Percentiles rank a stretch among this genome's conserved stretches.
Evolutionary conservation across 2,797 vertebrate species (phyloP).

Genomic region (Cuniculus paca): DNA sequence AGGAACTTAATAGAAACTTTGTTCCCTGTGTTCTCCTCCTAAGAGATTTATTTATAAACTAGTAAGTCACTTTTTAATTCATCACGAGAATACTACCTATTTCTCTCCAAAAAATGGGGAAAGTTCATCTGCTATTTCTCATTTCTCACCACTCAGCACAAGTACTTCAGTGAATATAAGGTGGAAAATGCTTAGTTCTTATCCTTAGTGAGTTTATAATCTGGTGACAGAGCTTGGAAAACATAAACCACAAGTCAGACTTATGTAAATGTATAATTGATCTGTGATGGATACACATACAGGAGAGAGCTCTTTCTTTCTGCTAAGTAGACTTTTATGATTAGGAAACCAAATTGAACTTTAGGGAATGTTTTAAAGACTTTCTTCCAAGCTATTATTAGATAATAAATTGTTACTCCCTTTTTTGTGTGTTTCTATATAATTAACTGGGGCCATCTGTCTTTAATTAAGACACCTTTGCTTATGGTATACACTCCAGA

Average conservation of each 20-base stretch:
- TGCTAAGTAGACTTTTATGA: not conserved
- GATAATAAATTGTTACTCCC: not conserved
- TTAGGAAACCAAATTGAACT: not conserved
- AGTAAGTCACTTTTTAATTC: constrained; percentile 69
- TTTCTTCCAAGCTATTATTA: not conserved
- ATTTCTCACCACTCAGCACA: not conserved
- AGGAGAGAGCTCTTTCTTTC: not conserved
- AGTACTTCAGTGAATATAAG: not conserved
- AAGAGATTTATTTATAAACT: constrained; percentile 71
- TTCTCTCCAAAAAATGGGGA: constrained; percentile 5
- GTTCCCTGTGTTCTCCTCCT: not conserved
- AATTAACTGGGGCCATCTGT: not conserved
- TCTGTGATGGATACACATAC: not conserved
- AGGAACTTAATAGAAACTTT: constrained; percentile 74
- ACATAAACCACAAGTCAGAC: not conserved
- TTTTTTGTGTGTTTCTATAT: not conserved
- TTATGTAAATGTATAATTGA: not conserved
- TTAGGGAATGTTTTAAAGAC: not conserved
- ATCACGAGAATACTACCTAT: not conserved
- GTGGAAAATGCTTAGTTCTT: not conserved
- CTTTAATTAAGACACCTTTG: not conserved
- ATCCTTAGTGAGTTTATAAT: not conserved
- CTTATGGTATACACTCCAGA: not conserved
- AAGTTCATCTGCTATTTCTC: not conserved
- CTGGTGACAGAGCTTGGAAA: not conserved